Evolutionary conservation across 1,140 invertebrate genomes (phyloP), one percentile per base, ranked within the genome.

Genomic region (Cydia pomonella): DNA sequence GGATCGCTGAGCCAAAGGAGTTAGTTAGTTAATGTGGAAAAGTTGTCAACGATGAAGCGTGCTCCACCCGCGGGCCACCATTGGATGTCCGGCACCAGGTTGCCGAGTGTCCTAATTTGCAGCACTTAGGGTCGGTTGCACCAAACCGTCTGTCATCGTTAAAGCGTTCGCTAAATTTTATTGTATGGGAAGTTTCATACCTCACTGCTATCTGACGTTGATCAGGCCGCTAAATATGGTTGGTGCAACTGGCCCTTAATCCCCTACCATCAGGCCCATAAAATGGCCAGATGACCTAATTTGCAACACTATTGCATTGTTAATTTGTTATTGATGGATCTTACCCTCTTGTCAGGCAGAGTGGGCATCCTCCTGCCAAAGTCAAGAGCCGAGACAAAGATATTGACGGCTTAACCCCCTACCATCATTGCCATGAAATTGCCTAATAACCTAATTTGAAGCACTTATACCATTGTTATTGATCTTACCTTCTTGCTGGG

Each of bases 21-120:
- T n/a, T n/a, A n/a, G n/a, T n/a, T n/a, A n/a, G n/a, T n/a, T 38
- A 3, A 38, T 38, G 90, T 90, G 3, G 86, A 82, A 85, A 93
- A 93, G 84, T 93, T 93, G 83, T 93, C 93, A 23, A 93, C 90
- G 12, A 92, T 47, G 0, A 93, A 90, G 9, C 87, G 79, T 9
- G 84, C 84, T 72, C 88, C 89, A 50, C 83, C 84, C 10, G 87
- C 79, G 64, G 87, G 86, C 74, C 88, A 91, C 53, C 90, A 85
- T 78, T 94, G 90, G 25, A 96, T 92, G 53, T 85, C 73, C 96
- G 96, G 78, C 2, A 38, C 33, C 33, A 33, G 5, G 13, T 3
- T 4, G 41, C 12, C 3, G 41, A 44, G 13, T 44, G 10, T 12
- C 13, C 41, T 3, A 50, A 1, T n/a, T 16, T n/a, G 47, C 16